phyloP scores from a whole-genome alignment of 2,797 vertebrate species.

The Myripristis jacobus region DNA sequence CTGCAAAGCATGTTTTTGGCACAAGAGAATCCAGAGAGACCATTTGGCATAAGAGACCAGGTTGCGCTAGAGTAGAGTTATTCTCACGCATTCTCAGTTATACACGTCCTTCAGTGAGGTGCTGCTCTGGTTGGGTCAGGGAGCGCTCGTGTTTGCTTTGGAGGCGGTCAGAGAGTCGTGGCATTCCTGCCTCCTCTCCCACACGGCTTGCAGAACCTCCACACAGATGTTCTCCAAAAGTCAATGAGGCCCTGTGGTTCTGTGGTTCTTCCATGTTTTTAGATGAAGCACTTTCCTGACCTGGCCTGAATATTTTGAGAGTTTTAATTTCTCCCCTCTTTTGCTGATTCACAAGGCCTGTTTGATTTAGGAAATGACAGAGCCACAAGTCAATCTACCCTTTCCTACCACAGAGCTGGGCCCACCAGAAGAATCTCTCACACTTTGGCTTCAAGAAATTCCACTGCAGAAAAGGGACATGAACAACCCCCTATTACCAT shows the following conservation, averaged over 20 bases:
- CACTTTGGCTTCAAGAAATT: slow-evolving; percentile 24
- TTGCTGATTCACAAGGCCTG: slow-evolving; percentile 75
- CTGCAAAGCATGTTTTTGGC: slow-evolving; percentile 46
- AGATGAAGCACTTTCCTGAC: slow-evolving; percentile 65
- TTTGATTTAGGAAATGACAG: slow-evolving; percentile 75
- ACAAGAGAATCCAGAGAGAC: slow-evolving; percentile 11
- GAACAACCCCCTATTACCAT: not conserved
- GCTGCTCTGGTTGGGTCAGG: slow-evolving; percentile 56
- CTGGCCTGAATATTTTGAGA: slow-evolving; percentile 70
- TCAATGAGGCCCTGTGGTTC: slow-evolving; percentile 67
- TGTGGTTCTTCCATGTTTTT: slow-evolving; percentile 64
- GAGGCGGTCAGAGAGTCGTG: slow-evolving; percentile 55
- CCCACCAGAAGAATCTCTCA: slow-evolving; percentile 47
- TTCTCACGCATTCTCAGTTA: no score
- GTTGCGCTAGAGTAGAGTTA: slow-evolving; percentile 25
- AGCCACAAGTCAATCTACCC: slow-evolving; percentile 67
- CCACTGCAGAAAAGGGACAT: slow-evolving; percentile 25
- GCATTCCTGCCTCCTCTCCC: slow-evolving; percentile 70
- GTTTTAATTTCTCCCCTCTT: slow-evolving; percentile 68
- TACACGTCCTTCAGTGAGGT: slow-evolving; percentile 52
- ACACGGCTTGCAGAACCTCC: slow-evolving; percentile 62
- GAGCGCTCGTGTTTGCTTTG: slow-evolving; percentile 72
- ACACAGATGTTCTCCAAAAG: slow-evolving; percentile 73
- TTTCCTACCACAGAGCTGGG: slow-evolving; percentile 58
- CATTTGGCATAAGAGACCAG: slow-evolving; percentile 20